A percentile compares a stretch with the other conserved stretches of the same genome.
phyloP scores from a whole-genome alignment of 2,888 invertebrate genomes.

The Anorthoa munda region DNA sequence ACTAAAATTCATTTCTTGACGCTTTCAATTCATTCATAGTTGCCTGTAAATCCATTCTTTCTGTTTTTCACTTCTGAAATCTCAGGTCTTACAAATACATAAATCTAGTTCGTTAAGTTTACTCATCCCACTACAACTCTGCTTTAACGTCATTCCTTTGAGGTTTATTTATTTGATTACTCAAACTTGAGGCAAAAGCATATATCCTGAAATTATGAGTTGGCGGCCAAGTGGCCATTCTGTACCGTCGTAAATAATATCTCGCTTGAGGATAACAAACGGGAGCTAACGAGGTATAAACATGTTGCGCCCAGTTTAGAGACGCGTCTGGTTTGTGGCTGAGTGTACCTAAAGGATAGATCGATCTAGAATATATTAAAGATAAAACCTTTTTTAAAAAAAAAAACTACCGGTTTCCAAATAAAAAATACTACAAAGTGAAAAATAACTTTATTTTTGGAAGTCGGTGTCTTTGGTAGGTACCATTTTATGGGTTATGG shows the following conservation, averaged over 20 bases:
- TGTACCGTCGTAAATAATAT: slow-evolving; percentile 60
- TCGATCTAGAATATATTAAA: slow-evolving; percentile 10
- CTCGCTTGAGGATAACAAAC: slow-evolving; percentile 49
- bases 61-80: not conserved
- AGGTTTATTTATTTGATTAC: slow-evolving; percentile 56
- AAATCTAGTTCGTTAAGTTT: not conserved
- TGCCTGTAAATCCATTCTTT: no score
- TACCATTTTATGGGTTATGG: no score
- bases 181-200: slow-evolving; percentile 31
- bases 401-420: no score
- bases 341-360: slow-evolving; percentile 7
- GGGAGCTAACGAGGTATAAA: slow-evolving; percentile 48
- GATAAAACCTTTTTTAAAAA: no score
- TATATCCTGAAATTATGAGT: slow-evolving; percentile 47
- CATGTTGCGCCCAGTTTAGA: slow-evolving; percentile 39
- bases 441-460: no score
- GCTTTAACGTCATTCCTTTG: slow-evolving; percentile 44
- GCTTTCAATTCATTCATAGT: no score
- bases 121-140: not conserved
- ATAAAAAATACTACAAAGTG: no score
- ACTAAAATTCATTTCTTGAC: no score
- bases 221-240: slow-evolving; percentile 21
- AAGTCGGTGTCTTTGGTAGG: no score
- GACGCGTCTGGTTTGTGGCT: slow-evolving; percentile 11
- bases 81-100: slow-evolving; percentile 2